Base-by-base conservation (phyloP, 1,140 invertebrate species). In the Lithobius niger region DNA sequence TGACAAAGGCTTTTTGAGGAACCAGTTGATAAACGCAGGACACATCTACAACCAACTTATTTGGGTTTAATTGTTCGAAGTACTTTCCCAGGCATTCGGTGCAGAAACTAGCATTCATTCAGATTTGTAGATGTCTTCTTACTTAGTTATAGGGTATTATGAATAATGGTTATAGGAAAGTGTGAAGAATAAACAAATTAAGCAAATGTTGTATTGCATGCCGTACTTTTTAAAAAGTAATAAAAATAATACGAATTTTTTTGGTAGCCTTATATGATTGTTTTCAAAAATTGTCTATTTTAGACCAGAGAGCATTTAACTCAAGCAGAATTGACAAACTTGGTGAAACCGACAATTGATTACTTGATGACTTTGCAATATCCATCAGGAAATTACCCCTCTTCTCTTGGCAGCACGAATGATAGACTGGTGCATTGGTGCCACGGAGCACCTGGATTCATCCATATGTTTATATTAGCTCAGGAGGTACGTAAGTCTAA, bases 351-450 rank as follows among this genome's bases (percentile, higher is more conserved):
- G 26, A 78, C 80, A 6, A 68, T 90, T 52, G 75, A 86, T 60
- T 84, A 75, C 66, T 66, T 88, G 56, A 59, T 75, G 4, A 67
- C 63, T n/a, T 57, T 77, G 36, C 73, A 75, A 62, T 85, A 77
- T 68, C 67, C 77, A n/a, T 84, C 83, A 60, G 86, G 86, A 1
- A 95, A 95, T 72, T 86, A 86, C 67, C 86, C 86, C 2, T 93
- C 89, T 0, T 92, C 89, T 0, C 51, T 84, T 1, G 79, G 78
- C 16, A 83, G 78, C 60, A 70, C 69, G 27, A 62, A 64, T n/a
- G 88, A 95, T 66, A 80, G 78, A 69, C 75, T 95, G 42, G 81
- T 96, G 1, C 92, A 96, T 61, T 97, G 92, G 92, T 96, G 92
- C 75, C 91, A 96, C 69, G 93, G 93, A 16, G 87, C 90, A 21